Evolutionary conservation across 2,113 vertebrate species (phyloP).

Genomic region (Sceloporus tristichus): DNA sequence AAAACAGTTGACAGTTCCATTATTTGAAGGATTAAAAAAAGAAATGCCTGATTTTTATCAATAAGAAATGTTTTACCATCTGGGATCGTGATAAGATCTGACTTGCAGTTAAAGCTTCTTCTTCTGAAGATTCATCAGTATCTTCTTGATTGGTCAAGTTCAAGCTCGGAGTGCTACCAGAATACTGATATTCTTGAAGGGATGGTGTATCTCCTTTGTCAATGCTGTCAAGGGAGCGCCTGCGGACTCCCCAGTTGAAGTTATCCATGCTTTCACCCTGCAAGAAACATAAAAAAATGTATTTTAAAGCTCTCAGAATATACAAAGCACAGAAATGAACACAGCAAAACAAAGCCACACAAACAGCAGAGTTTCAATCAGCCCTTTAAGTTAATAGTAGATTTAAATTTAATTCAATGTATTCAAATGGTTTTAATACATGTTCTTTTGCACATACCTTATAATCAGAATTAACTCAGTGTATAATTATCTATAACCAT

Average conservation of each 20-base stretch:
- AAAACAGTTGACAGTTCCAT: background rate
- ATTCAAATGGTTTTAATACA: slow-evolving; percentile 62
- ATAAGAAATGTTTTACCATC: slow-evolving; percentile 83
- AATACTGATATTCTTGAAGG: slow-evolving; percentile 93
- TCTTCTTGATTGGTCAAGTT: slow-evolving; percentile 98
- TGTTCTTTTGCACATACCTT: slow-evolving; percentile 46
- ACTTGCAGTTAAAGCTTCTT: slow-evolving; percentile 96
- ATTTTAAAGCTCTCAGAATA: slow-evolving; percentile 31
- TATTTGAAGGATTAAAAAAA: background rate
- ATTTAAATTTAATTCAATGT: slow-evolving; percentile 65
- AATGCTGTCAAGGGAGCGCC: slow-evolving; percentile 96
- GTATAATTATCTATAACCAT: slow-evolving; percentile 54
- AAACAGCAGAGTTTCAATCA: slow-evolving; percentile 82
- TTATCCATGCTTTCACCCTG: slow-evolving; percentile 99
- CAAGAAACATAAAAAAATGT: slow-evolving; percentile 57
- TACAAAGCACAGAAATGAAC: background rate
- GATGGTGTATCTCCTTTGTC: slow-evolving; percentile 98
- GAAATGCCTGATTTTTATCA: background rate
- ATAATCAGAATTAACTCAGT: slow-evolving; percentile 52
- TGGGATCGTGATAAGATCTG: slow-evolving; percentile 93
- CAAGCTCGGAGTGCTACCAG: slow-evolving; percentile 95
- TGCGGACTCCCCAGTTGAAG: slow-evolving; percentile 98
- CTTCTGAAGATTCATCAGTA: slow-evolving; percentile 98
- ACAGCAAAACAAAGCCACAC: slow-evolving; percentile 60
- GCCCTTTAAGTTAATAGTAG: slow-evolving; percentile 74